A percentile compares a stretch with the other conserved stretches of the same genome.
These are phyloP conservation scores for Diacarnus erythraeanus DNA, from an alignment of 37 sponge, comb jelly and placozoan species.

Conservation along the genomic window DNA sequence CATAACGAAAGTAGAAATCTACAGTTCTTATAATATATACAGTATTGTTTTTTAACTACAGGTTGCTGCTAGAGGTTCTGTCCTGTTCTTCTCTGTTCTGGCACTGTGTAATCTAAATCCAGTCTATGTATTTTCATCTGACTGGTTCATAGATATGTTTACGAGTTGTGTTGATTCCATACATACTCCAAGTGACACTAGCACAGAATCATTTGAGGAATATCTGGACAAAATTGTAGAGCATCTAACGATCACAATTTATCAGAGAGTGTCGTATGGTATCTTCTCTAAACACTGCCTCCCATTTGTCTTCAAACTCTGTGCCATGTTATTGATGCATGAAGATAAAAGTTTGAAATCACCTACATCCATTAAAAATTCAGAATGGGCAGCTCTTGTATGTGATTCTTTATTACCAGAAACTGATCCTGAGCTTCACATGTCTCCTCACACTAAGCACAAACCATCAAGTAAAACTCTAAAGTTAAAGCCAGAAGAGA, in stretches of 20 bases:
- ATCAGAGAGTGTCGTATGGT: constrained; percentile 16
- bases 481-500: not conserved
- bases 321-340: constrained; percentile 13
- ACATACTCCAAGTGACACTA: not conserved
- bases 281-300: constrained; percentile 12
- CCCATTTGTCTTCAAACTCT: constrained; percentile 40
- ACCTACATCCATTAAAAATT: not conserved
- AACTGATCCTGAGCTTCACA: not conserved
- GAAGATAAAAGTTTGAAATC: constrained; percentile 2
- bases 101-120: constrained; percentile 27
- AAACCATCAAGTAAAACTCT: not conserved
- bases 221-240: constrained; percentile 2
- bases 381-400: constrained; percentile 21
- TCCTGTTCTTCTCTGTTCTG: constrained; percentile 46
- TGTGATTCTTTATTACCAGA: not conserved
- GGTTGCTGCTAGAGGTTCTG: constrained; percentile 65
- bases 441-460: not conserved
- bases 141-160: constrained; percentile 55
- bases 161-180: constrained; percentile 21
- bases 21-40: too few species aligned
- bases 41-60: constrained; percentile 18
- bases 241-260: not conserved
- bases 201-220: not conserved
- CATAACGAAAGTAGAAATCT: too few species aligned
- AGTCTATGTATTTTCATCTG: constrained; percentile 62